Conservation (phyloP, 2,797 vertebrate genomes). For the Triplophysa yarkandensis region DNA sequence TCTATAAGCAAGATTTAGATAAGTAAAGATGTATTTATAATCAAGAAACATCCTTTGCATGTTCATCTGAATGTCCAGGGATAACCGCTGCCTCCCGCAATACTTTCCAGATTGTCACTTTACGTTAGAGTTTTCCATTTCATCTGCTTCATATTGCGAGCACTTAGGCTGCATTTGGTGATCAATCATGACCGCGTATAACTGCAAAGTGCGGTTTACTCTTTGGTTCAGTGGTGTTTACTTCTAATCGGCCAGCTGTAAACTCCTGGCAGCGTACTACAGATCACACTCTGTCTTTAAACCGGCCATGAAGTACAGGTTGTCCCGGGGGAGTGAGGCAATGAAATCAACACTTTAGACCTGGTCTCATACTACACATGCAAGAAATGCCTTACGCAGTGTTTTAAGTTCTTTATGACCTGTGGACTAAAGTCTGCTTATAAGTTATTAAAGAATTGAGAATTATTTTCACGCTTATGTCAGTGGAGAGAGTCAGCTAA, state of each 20-base stretch:
- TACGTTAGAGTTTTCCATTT: conserved; percentile 44
- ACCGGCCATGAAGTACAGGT: neutral
- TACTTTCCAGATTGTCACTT: conserved; percentile 43
- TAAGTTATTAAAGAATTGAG: no score
- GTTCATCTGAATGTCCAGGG: conserved; percentile 12
- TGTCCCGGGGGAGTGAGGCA: neutral
- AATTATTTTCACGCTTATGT: no score
- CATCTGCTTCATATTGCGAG: conserved; percentile 38
- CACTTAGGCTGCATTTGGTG: conserved; percentile 49
- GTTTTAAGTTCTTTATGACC: no score
- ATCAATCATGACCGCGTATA: conserved; percentile 48
- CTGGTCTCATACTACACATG: neutral
- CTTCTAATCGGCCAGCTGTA: conserved; percentile 11
- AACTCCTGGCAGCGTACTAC: neutral
- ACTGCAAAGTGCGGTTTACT: conserved; percentile 39
- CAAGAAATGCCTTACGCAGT: no score
- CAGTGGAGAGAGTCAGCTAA: no score
- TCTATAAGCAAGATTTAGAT: neutral
- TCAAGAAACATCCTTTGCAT: conserved; percentile 39
- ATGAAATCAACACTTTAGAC: neutral
- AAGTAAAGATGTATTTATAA: conserved; percentile 29
- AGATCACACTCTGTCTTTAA: conserved; percentile 1
- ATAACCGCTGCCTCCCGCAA: conserved; percentile 47
- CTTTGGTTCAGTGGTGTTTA: conserved; percentile 30
- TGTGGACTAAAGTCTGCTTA: no score